phyloP scores from a whole-genome alignment of 2,797 vertebrate species.

The Thaleichthys pacificus region DNA sequence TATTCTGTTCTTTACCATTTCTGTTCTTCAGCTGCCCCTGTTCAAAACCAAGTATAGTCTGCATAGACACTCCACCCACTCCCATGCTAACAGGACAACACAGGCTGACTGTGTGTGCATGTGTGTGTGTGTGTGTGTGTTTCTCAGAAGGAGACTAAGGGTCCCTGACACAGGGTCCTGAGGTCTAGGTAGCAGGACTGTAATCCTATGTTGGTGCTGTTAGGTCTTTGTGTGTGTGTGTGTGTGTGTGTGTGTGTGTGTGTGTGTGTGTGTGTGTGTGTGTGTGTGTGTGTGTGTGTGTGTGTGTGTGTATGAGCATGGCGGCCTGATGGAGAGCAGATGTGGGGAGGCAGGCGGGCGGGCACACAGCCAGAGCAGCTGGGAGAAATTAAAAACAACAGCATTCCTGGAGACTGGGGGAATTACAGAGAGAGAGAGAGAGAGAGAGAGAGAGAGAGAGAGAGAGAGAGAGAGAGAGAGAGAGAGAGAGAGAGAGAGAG shows the following conservation, averaged over 20 bases:
- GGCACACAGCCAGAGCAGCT: slow-evolving; percentile 83
- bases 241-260: slow-evolving; percentile 65
- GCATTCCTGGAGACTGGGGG: slow-evolving; percentile 84
- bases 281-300: slow-evolving; percentile 72
- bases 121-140: neutral
- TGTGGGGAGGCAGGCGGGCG: slow-evolving; percentile 85
- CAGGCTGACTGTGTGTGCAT: neutral
- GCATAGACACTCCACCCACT: neutral
- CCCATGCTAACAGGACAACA: neutral
- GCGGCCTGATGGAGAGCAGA: slow-evolving; percentile 87
- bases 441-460: slow-evolving; percentile 37
- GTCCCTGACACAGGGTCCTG: slow-evolving; percentile 31
- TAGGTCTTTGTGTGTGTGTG: slow-evolving; percentile 67
- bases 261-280: slow-evolving; percentile 73
- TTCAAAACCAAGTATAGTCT: neutral
- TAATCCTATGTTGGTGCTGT: slow-evolving; percentile 83
- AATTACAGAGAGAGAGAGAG: slow-evolving; percentile 73
- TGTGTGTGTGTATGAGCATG: slow-evolving; percentile 74
- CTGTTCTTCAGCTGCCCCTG: neutral
- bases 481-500: slow-evolving; percentile 56
- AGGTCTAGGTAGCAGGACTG: slow-evolving; percentile 66
- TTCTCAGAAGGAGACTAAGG: slow-evolving; percentile 32
- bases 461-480: slow-evolving; percentile 37
- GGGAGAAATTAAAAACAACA: slow-evolving; percentile 88
- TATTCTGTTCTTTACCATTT: neutral